phyloP scores from a whole-genome alignment of 2,797 vertebrate species.

The Neosilurus mollespiculum region DNA sequence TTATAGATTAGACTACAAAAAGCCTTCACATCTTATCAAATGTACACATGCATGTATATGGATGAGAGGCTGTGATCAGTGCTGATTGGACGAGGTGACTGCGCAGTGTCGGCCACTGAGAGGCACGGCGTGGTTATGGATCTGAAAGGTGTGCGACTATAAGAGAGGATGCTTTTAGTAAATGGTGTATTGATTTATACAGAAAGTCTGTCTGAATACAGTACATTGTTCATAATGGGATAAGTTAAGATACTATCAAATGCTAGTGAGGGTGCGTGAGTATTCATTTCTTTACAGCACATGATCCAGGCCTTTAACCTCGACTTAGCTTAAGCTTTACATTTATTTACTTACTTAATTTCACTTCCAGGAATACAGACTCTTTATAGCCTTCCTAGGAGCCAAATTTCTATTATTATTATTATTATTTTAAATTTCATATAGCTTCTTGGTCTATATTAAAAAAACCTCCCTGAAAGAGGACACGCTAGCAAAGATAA shows the following conservation, averaged over 20 bases:
- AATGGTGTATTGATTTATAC: slow-evolving; percentile 29
- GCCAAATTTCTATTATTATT: not conserved
- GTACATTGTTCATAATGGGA: slow-evolving; percentile 18
- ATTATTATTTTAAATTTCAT: not conserved
- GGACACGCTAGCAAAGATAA: slow-evolving; percentile 56
- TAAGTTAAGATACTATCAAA: slow-evolving; percentile 25
- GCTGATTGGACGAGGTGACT: not conserved
- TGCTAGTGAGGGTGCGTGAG: not conserved
- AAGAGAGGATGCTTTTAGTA: slow-evolving; percentile 10
- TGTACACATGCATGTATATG: slow-evolving; percentile 26
- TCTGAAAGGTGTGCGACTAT: not conserved
- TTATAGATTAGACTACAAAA: slow-evolving; percentile 24
- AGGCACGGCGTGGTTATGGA: not conserved
- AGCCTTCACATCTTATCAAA: slow-evolving; percentile 16
- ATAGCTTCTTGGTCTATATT: not conserved
- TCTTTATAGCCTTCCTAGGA: not conserved
- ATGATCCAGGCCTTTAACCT: slow-evolving; percentile 10
- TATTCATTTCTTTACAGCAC: slow-evolving; percentile 22
- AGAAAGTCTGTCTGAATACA: slow-evolving; percentile 20
- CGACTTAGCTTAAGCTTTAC: slow-evolving; percentile 6
- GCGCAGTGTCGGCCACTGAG: slow-evolving; percentile 6
- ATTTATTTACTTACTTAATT: not conserved
- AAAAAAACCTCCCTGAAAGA: slow-evolving; percentile 2
- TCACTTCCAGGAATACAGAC: not conserved
- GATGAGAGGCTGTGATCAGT: slow-evolving; percentile 20